Conservation (phyloP, 2,888 invertebrate genomes). For the Julus scanicus region DNA sequence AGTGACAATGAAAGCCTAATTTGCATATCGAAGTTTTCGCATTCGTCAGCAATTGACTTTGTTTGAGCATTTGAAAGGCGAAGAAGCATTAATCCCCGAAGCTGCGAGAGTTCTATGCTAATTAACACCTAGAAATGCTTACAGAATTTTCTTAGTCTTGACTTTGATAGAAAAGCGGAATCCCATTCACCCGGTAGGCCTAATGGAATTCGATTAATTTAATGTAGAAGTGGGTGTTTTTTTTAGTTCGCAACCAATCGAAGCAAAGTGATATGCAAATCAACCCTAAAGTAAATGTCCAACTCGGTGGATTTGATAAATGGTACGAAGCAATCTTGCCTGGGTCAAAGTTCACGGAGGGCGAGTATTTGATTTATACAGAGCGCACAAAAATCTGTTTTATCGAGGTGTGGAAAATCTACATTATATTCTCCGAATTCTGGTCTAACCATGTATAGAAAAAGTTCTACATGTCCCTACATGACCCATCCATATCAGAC, state of each 20-base stretch:
- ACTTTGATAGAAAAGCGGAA: constrained; percentile 4
- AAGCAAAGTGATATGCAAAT: constrained; percentile 16
- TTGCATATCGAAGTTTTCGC: constrained; percentile 1
- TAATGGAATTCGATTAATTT: background rate
- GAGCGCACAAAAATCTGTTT: no score
- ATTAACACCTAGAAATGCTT: background rate
- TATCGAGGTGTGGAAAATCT: no score
- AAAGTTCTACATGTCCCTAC: no score
- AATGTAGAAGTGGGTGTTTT: background rate
- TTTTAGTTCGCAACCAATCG: background rate
- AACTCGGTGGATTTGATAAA: background rate
- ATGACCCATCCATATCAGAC: no score
- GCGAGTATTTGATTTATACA: no score
- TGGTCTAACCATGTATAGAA: no score
- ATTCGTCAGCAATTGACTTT: background rate
- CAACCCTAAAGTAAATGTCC: background rate
- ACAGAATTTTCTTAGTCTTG: background rate
- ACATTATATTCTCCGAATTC: no score
- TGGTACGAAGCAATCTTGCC: background rate
- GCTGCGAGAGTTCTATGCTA: constrained; percentile 30
- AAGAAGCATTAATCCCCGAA: background rate
- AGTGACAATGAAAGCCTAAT: constrained; percentile 12
- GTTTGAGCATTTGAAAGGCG: background rate
- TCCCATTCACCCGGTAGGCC: background rate
- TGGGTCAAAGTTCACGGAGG: background rate